phyloP scores from a whole-genome alignment of 2,113 vertebrate genomes.

The Sinocyclocheilus maitianheensis region DNA sequence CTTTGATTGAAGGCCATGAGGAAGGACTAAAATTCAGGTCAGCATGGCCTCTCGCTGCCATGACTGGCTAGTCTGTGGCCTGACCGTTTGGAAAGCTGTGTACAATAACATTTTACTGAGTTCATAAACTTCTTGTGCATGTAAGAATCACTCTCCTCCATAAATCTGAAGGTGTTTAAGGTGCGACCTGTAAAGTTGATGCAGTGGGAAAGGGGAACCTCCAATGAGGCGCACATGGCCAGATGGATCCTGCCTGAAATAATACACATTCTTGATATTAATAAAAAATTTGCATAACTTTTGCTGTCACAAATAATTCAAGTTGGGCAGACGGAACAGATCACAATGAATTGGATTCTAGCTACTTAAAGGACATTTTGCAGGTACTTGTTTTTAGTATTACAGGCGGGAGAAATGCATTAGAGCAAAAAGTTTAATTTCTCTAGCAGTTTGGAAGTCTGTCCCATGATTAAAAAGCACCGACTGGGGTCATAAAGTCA shows the following conservation, averaged over 20 bases:
- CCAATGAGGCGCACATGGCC: constrained; percentile 30
- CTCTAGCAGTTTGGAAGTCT: not conserved
- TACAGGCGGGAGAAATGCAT: not conserved
- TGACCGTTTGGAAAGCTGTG: constrained; percentile 68
- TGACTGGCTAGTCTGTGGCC: constrained; percentile 70
- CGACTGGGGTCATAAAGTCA: not conserved
- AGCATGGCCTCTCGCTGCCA: constrained; percentile 67
- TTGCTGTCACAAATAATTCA: constrained; percentile 1
- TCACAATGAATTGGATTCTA: not conserved
- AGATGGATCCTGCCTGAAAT: constrained; percentile 31
- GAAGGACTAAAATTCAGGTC: constrained; percentile 67
- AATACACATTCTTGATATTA: constrained; percentile 16
- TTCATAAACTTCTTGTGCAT: constrained; percentile 74
- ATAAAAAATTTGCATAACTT: constrained; percentile 9
- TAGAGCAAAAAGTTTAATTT: constrained; percentile 4
- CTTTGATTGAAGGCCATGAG: constrained; percentile 68
- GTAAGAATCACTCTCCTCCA: constrained; percentile 63
- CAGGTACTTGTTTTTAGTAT: not conserved
- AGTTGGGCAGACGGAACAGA: not conserved
- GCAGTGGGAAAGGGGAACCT: constrained; percentile 59
- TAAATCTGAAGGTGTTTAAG: constrained; percentile 75
- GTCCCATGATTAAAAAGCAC: constrained; percentile 12
- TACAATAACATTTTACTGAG: constrained; percentile 75
- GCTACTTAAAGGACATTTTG: not conserved
- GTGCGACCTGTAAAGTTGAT: constrained; percentile 61